Base-by-base conservation (phyloP, 2,113 vertebrate genomes). In the Anolis carolinensis region DNA sequence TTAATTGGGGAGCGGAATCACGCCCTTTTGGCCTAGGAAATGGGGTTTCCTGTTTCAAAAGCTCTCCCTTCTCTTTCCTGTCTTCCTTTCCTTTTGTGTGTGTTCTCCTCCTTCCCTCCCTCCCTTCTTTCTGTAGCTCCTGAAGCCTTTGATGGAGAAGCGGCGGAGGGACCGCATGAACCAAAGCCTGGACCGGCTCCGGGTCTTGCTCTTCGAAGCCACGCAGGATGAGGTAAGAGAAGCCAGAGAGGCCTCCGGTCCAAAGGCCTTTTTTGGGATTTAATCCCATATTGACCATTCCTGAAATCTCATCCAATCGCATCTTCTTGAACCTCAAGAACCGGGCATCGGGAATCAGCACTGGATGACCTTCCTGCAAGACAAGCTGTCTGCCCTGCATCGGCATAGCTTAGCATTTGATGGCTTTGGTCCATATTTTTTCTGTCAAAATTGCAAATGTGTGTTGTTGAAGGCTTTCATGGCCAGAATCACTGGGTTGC, bases 101-200 rank as follows among this genome's bases (percentile, higher is more conserved):
- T 30, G 10, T 30, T 30, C 25, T n/a, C 8, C 68, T 36, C 7
- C 7, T 13, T 21, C 70, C 52, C 4, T 1, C 3, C 73, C 30
- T 52, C 62, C n/a, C 80, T 67, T 32, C 65, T 39, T 25, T 39
- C 72, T 80, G 3, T 67, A 96, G 95, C 84, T 95, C 13, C 87
- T 95, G 82, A 96, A 96, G n/a, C 95, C 95, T 9, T 84, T 95
- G n/a, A 93, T 96, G 63, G 95, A 96, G 81, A 96, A 96, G 68
- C 91, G 94, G 74, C 90, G 95, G 32, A 87, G 95, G 83, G 95
- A 96, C 75, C 71, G 95, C 4, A 96, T 96, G 71, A 96, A 96
- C 78, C 95, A 94, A 32, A 93, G 95, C 27, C 86, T 96, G 82
- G 93, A 95, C 14, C 94, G 95, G 44, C 90, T 96, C 5, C 86